Evolutionary conservation across 2,797 vertebrate genomes (phyloP).

Genomic region (Crypturellus tataupa): DNA sequence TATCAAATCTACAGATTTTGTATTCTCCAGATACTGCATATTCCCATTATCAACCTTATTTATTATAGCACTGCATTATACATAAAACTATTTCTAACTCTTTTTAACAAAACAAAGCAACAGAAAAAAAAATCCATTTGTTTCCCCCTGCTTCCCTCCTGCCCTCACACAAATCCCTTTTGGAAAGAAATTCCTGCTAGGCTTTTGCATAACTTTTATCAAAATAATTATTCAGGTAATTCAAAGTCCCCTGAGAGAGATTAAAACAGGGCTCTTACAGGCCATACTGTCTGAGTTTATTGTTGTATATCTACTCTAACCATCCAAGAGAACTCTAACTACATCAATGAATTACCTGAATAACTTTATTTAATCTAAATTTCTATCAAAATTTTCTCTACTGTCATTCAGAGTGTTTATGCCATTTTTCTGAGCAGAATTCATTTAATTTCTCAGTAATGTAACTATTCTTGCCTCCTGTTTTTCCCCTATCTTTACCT

Average conservation of each 20-base stretch:
- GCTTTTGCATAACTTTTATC: background rate
- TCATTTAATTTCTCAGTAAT: slow-evolving; percentile 45
- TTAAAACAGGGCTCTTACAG: slow-evolving; percentile 20
- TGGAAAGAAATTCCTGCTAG: background rate
- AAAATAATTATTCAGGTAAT: slow-evolving; percentile 28
- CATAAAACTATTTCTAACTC: background rate
- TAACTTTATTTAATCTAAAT: slow-evolving; percentile 62
- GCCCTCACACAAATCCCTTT: background rate
- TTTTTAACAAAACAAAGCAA: background rate
- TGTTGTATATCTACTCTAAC: slow-evolving; percentile 44
- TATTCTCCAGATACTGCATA: background rate
- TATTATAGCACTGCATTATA: background rate
- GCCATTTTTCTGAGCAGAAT: slow-evolving; percentile 55
- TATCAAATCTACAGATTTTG: background rate
- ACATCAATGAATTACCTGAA: slow-evolving; percentile 57
- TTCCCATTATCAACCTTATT: background rate
- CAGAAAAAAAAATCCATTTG: background rate
- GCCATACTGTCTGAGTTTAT: background rate
- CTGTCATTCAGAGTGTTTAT: slow-evolving; percentile 59
- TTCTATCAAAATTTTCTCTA: slow-evolving; percentile 45
- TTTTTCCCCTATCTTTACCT: slow-evolving; percentile 20
- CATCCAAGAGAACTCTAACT: slow-evolving; percentile 47
- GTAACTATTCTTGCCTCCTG: slow-evolving; percentile 36
- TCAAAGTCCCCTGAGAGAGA: slow-evolving; percentile 44
- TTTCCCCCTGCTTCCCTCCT: background rate